phyloP scores from a whole-genome alignment of 2,888 invertebrate genomes.

The Cartodere bifasciata region DNA sequence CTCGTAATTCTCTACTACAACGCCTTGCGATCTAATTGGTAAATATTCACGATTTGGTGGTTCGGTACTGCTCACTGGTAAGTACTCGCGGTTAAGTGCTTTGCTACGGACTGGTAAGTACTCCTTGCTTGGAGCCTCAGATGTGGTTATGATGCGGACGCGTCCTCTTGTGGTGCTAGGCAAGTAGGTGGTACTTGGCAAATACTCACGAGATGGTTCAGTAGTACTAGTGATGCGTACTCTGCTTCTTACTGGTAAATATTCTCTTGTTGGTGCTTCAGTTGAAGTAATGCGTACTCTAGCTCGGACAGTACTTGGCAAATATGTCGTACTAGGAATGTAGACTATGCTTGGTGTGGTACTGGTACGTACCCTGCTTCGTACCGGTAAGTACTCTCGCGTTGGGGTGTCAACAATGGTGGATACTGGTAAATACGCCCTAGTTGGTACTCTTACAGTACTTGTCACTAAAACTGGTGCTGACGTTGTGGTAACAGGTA shows the following conservation, averaged over 20 bases:
- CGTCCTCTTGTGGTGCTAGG: no score
- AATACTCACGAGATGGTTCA: slow-evolving; percentile 15
- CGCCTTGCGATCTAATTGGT: no score
- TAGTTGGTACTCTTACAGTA: neutral
- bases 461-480: neutral
- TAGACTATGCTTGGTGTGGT: slow-evolving; percentile 11
- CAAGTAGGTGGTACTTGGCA: slow-evolving; percentile 12
- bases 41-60: slow-evolving; percentile 3
- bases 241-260: slow-evolving; percentile 20
- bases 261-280: slow-evolving; percentile 20
- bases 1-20: slow-evolving; percentile 10
- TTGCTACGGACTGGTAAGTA: slow-evolving; percentile 11
- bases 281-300: slow-evolving; percentile 9
- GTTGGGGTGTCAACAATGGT: no score
- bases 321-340: neutral
- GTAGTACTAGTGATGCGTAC: slow-evolving; percentile 15
- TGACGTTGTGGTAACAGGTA: neutral
- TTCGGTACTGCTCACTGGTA: slow-evolving; percentile 7
- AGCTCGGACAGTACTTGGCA: slow-evolving; percentile 1
- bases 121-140: slow-evolving; percentile 1
- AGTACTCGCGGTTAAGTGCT: slow-evolving; percentile 7
- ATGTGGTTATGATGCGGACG: slow-evolving; percentile 7
- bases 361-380: slow-evolving; percentile 6
- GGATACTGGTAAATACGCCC: no score
- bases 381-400: slow-evolving; percentile 13